Conservation (phyloP, 2,797 vertebrate species). For the Xiphorhynchus erythropygius region DNA sequence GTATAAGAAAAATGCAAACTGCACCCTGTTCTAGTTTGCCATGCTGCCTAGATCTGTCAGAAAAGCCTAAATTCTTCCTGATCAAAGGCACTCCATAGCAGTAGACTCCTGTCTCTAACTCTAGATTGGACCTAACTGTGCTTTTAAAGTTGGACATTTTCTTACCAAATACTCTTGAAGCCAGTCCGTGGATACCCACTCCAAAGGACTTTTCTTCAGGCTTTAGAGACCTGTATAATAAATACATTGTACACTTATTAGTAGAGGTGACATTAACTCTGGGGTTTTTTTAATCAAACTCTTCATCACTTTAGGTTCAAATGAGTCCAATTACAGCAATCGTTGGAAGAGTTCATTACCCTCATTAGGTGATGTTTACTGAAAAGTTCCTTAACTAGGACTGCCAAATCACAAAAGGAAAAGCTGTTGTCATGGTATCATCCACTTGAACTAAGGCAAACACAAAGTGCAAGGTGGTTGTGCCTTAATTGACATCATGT, state of each 20-base stretch:
- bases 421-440: background rate
- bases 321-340: background rate
- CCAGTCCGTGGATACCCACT: constrained; percentile 74
- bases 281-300: background rate
- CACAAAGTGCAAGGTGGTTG: background rate
- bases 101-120: background rate
- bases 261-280: background rate
- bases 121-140: background rate
- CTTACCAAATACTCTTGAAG: constrained; percentile 75
- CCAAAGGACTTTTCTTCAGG: constrained; percentile 79
- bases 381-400: background rate
- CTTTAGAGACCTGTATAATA: constrained; percentile 70
- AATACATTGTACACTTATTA: background rate
- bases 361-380: background rate
- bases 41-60: background rate
- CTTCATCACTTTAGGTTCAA: background rate
- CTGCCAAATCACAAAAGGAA: background rate
- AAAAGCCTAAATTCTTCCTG: background rate
- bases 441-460: background rate
- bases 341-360: background rate
- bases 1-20: background rate
- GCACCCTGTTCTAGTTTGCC: background rate
- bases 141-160: background rate
- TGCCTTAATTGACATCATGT: background rate
- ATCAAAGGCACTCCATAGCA: background rate